These are phyloP conservation scores for Ophion slaviceki DNA, from an alignment of 2,888 invertebrate species.

Conservation along the genomic window DNA sequence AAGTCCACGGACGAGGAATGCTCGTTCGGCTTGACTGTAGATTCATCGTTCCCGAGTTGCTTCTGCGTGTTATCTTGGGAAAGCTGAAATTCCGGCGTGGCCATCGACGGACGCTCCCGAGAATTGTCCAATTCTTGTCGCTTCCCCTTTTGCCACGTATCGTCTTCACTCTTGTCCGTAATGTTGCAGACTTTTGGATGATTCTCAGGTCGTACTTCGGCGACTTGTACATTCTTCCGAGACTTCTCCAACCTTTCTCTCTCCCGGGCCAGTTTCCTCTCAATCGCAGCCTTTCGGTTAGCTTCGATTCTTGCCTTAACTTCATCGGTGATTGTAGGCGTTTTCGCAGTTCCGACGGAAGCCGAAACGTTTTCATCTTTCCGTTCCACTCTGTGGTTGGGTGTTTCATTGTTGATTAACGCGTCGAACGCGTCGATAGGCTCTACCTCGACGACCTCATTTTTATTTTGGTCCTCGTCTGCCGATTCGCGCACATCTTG, in stretches of 20 bases:
- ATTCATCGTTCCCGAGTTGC: too few relatives aligned
- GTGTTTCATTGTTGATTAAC: slow-evolving; percentile 79
- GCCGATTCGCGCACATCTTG: slow-evolving; percentile 83
- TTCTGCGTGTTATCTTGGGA: neutral
- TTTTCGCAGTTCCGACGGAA: slow-evolving; percentile 38
- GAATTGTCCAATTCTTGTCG: slow-evolving; percentile 30
- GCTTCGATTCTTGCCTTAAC: slow-evolving; percentile 88
- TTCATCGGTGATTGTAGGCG: slow-evolving; percentile 85
- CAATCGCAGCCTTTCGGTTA: slow-evolving; percentile 88
- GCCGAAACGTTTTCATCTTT: slow-evolving; percentile 28
- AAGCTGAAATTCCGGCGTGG: neutral
- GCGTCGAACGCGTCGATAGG: slow-evolving; percentile 88
- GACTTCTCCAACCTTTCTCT: slow-evolving; percentile 26
- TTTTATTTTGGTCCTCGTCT: slow-evolving; percentile 79
- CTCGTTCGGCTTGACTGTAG: neutral
- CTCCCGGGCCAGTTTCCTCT: slow-evolving; percentile 85
- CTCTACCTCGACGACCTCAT: slow-evolving; percentile 71
- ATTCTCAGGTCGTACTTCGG: neutral
- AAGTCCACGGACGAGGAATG: neutral
- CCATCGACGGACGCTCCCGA: neutral
- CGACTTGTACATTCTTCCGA: neutral
- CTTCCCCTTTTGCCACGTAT: slow-evolving; percentile 35
- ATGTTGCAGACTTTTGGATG: neutral
- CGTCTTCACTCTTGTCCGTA: neutral
- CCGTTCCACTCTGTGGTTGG: neutral